phyloP scores from a whole-genome alignment of 2,113 vertebrate species.

The Amblyornis subalaris region DNA sequence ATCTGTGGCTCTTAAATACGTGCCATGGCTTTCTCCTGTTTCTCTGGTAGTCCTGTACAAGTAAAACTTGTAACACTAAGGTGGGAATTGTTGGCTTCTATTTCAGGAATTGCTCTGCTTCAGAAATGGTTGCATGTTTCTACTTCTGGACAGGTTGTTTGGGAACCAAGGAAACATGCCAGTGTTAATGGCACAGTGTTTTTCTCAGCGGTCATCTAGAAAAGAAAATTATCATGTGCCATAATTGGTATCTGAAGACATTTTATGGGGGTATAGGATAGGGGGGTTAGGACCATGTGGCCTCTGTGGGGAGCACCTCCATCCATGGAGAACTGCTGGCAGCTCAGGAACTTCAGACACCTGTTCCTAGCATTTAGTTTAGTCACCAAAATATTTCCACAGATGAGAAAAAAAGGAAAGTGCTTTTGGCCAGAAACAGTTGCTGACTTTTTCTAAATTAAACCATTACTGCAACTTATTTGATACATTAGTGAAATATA shows the following conservation, averaged over 20 bases:
- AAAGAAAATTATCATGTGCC: accelerated
- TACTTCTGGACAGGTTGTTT: background rate
- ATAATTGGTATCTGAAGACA: accelerated
- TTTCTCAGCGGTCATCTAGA: background rate
- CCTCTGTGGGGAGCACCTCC: background rate
- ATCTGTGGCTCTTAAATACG: background rate
- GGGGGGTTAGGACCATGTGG: background rate
- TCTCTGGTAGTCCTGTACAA: background rate
- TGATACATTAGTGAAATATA: background rate
- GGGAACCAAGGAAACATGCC: background rate
- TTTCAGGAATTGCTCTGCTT: background rate
- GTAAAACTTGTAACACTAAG: background rate
- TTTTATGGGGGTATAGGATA: background rate
- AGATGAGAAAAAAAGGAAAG: background rate
- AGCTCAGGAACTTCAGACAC: background rate
- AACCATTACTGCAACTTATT: background rate
- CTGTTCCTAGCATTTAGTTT: background rate
- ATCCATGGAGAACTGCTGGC: background rate
- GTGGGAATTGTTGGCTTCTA: accelerated
- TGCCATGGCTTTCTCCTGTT: background rate
- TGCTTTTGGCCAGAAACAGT: background rate
- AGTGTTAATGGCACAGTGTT: background rate
- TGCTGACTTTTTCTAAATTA: background rate
- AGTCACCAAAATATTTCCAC: background rate
- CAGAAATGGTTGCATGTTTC: background rate